Base-by-base conservation (phyloP, 2,888 invertebrate species). In the Microctonus brassicae region DNA sequence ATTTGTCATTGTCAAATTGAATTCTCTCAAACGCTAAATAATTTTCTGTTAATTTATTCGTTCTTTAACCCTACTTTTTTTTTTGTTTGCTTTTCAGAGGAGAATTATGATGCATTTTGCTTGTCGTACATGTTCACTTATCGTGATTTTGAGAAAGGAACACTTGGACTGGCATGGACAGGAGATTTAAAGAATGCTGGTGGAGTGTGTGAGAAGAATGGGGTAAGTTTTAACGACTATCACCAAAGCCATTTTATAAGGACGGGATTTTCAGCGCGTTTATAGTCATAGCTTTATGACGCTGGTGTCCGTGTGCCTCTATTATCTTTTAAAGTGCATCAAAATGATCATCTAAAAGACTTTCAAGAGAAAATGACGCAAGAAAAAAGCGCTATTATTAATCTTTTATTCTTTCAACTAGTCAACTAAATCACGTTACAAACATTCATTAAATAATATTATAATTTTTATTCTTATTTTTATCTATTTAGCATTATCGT, bases 41-140 rank as follows among this genome's bases (percentile, higher is more conserved):
- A 47, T 47, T 36, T 10, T 17, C 17, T 1, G 13, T 24, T 47
- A 7, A 36, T 36, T 1, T 20, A 6, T 60, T 20, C 6, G 10
- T n/a, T 20, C 29, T 34, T 22, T 33, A 60, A 22, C 9, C 2
- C 2, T 29, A 29, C 29, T 33, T 34, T 9, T 11, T 11, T 60
- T 17, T 20, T 60, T 3, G 6, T 17, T 20, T 17, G 2, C 7
- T 47, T 47, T 39, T 78, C 92, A 94, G 96, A 97, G 92, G 95
- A 96, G 85, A 96, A 98, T 87, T 98, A 99, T 88, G 96, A 98
- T 86, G 96, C 96, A 20, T 99, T 97, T 88, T 99, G 98, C 86
- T 90, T 99, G 82, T 97, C 98, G 60, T 99, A 98, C 88, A 97
- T 98, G 93, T 97, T 99, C 86, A 98, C 98, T 3, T 98, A 97